Conservation (phyloP, 2,113 vertebrate species). For the Paradisaea rubra region DNA sequence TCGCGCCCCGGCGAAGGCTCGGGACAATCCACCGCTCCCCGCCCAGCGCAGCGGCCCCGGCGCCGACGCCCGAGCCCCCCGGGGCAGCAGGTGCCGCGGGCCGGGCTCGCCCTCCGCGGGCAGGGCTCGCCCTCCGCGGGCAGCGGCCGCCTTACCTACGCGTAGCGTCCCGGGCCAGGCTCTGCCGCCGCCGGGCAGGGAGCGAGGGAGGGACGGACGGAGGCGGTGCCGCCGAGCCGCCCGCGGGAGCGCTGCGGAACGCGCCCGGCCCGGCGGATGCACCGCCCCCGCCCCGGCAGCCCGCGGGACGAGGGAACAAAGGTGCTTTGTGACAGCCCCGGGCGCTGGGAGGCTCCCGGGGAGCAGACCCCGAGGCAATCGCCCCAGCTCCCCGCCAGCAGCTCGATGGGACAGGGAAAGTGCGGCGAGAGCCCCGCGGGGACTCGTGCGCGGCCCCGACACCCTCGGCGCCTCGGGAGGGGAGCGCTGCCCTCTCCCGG, state of each 20-base stretch:
- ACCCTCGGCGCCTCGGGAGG: not conserved
- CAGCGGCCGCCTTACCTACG: not conserved
- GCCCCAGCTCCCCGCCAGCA: no score
- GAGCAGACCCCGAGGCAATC: not conserved
- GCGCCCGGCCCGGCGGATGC: not conserved
- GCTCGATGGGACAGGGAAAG: not conserved
- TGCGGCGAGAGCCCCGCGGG: no score
- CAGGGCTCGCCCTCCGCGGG: not conserved
- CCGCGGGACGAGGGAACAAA: not conserved
- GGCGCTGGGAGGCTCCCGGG: not conserved
- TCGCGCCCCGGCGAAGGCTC: not conserved
- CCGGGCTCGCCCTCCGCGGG: not conserved
- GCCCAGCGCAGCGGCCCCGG: no score
- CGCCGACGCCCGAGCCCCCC: no score
- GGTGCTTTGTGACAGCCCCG: not conserved
- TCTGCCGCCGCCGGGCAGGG: not conserved
- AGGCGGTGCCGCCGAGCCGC: not conserved
- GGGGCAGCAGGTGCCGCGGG: not conserved
- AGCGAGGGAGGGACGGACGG: not conserved
- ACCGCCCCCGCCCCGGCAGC: not conserved
- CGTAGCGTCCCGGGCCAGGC: accelerated
- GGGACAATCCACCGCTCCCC: accelerated
- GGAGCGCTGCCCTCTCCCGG: not conserved
- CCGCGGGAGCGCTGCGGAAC: not conserved
- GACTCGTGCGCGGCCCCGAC: no score